Base-by-base conservation (phyloP, 2,113 vertebrate genomes). In the Boulengerochromis microlepis region DNA sequence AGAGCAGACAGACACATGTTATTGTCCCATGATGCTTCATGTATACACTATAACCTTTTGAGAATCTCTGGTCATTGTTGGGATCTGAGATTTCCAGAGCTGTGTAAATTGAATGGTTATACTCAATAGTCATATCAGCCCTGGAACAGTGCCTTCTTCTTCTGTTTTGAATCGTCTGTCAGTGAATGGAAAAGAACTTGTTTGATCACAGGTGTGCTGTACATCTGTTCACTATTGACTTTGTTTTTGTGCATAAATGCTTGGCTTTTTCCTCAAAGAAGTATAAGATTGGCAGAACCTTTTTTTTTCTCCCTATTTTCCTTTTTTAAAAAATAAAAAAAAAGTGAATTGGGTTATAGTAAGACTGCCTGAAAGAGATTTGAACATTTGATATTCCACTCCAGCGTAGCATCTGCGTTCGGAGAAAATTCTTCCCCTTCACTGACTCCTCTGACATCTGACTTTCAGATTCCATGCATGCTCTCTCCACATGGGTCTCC, bases 391-490 rank as follows among this genome's bases (percentile, higher is more conserved):
- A 91, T 90, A 91, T 93, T 92, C 93, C 88, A 76, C 92, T 94
- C 91, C 87, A 90, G 90, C 45, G 76, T 90, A 87, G 83, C 42
- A 89, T 92, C 87, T 87, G 86, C 76, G 82, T 96, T 96, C 94
- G 91, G 96, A 96, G 92, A 89, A 94, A 93, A 96, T 91, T 95
- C 96, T 96, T 96, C 97, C 96, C 97, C 80, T 96, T 96, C 93
- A 38, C 95, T 95, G 96, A 95, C 89, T 96, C 96, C 91, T 80
- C 95, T 96, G 96, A 96, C 96, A 96, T 97, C 97, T 96, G 94
- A 96, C 94, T 97, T 97, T 97, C 96, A 97, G 95, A 97, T 97
- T 97, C 96, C 83, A 91, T 89, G 95, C 95, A 93, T 96, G 96
- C 93, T 96, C 94, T 94, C 96, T 96, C 95, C 89, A 87, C 96